Evolutionary conservation across 2,888 invertebrate genomes (phyloP).

Genomic region (Rotaria macrura): DNA sequence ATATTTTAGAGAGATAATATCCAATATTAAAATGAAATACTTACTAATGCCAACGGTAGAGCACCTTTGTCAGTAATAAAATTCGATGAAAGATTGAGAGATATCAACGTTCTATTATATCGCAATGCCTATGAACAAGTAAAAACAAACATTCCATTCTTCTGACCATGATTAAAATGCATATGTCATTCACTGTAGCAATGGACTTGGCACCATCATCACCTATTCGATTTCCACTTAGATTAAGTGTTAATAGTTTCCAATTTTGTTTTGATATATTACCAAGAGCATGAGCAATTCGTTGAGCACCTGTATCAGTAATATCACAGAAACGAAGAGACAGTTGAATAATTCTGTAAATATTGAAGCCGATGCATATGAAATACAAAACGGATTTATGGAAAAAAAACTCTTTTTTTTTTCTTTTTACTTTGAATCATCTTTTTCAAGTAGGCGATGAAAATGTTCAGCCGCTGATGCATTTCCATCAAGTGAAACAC

Average conservation of each 20-base stretch:
- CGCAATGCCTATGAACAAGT: neutral
- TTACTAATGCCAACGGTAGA: constrained; percentile 22
- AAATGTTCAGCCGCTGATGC: constrained; percentile 17
- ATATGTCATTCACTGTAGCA: constrained; percentile 40
- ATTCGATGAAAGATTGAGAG: constrained; percentile 26
- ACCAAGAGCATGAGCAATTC: constrained; percentile 42
- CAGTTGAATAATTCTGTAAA: constrained; percentile 43
- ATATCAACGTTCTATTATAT: constrained; percentile 25
- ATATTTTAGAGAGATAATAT: neutral
- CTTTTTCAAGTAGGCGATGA: constrained; percentile 6
- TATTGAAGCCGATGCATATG: neutral
- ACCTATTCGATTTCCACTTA: constrained; percentile 44
- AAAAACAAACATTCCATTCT: too few relatives aligned
- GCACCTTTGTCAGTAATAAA: constrained; percentile 24
- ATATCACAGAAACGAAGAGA: constrained; percentile 46
- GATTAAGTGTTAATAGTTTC: constrained; percentile 45
- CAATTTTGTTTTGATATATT: constrained; percentile 41
- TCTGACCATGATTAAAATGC: too few relatives aligned
- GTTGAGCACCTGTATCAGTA: constrained; percentile 42
- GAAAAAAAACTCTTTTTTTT: too few relatives aligned
- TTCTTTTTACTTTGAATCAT: constrained; percentile 24
- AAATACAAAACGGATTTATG: too few relatives aligned
- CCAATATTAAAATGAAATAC: neutral
- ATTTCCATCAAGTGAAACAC: constrained; percentile 25
- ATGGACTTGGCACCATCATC: constrained; percentile 43